Base-by-base conservation (phyloP, 2,113 vertebrate genomes). In the Capreolus pygargus region DNA sequence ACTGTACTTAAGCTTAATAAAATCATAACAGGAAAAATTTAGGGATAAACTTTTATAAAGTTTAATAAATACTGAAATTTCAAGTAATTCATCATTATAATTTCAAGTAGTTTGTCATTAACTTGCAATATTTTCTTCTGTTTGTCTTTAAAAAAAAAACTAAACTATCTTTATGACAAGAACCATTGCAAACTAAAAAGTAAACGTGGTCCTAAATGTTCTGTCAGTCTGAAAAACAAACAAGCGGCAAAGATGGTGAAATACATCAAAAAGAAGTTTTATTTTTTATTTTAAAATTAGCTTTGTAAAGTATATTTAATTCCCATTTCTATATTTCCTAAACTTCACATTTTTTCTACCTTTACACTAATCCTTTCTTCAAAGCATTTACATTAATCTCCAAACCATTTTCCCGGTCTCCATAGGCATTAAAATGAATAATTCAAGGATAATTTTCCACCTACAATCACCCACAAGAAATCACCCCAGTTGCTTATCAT, bases 1-100 rank as follows among this genome's bases (percentile, higher is more conserved):
- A 96, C 28, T 81, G 1, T 64, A 89, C 76, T 82, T 83, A 95
- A 96, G 27, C 11, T 96, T 97, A 83, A 97, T n/a, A 92, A 97
- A 96, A 94, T 91, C 50, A 79, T 64, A 28, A 84, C 14, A 92
- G 60, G 12, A 81, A 82, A 92, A 30, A 2, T 74, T 86, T 89
- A 70, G n/a, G 64, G n/a, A 70, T 70, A 70, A 70, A 70, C 9
- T 70, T 70, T 70, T 70, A 23, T 36, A 21, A 70, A 70, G 9
- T 70, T 36, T 70, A 70, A 70, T 36, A 36, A 36, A 70, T 36
- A 36, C 4, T 70, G n/a, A 70, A 30, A 92, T 74, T 91, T 96
- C 50, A 88, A 85, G 45, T 84, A 94, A 92, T 54, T 90, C 17
- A 76, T n/a, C 52, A 95, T 60, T 25, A 74, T 28, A 60, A 76